These are phyloP conservation scores for Capreolus pygargus DNA, from an alignment of 2,113 vertebrate genomes.

Conservation along the genomic window DNA sequence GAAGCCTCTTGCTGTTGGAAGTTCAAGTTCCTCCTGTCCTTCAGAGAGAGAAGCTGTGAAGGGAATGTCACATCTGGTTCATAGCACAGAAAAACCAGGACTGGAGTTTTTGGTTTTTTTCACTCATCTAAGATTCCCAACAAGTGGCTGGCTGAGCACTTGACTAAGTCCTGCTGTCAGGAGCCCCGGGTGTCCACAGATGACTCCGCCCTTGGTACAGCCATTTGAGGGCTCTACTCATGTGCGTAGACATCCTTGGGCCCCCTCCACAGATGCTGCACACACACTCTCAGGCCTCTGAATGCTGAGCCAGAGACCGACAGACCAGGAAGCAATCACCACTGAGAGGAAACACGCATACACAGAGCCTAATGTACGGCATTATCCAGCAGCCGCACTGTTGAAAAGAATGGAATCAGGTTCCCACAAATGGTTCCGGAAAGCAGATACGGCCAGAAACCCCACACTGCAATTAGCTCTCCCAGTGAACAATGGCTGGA, in stretches of 20 bases:
- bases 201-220: fast-evolving
- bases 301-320: neutral
- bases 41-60: neutral
- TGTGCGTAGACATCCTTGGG: neutral
- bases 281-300: neutral
- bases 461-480: conserved; percentile 16
- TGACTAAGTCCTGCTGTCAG: neutral
- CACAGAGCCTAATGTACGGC: neutral
- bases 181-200: neutral
- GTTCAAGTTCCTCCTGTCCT: neutral
- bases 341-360: neutral
- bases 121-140: neutral
- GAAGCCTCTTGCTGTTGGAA: neutral
- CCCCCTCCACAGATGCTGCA: neutral
- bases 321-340: neutral
- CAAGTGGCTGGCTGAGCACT: neutral
- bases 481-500: neutral
- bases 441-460: neutral
- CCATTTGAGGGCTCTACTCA: too few relatives aligned
- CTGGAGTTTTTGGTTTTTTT: fast-evolving
- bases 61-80: neutral
- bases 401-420: conserved; percentile 23
- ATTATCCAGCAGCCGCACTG: neutral
- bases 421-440: conserved; percentile 6
- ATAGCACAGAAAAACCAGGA: neutral